A percentile compares a stretch with the other conserved stretches of the same genome.
These are phyloP conservation scores for Lepisosteus oculatus DNA, from an alignment of 2,113 vertebrate genomes.

Conservation along the genomic window DNA sequence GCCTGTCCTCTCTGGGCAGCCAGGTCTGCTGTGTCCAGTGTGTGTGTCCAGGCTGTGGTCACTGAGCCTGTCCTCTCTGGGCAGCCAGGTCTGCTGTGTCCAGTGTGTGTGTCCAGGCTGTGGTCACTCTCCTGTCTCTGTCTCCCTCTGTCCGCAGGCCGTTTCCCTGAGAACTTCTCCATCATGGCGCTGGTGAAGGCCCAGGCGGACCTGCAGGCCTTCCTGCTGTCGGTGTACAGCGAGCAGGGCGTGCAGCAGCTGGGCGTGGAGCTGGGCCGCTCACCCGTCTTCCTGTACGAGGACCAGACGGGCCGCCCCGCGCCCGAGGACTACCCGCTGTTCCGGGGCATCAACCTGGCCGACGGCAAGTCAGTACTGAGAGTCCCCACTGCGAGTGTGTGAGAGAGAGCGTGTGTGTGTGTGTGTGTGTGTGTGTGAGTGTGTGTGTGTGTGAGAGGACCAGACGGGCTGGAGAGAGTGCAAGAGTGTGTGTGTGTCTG, in stretches of 20 bases:
- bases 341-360: conserved; percentile 79
- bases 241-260: conserved; percentile 80
- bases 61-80: no score
- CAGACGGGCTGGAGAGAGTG: conserved; percentile 5
- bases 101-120: no score
- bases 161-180: conserved; percentile 87
- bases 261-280: conserved; percentile 80
- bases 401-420: no score
- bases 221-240: conserved; percentile 83
- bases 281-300: conserved; percentile 82
- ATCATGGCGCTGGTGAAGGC: conserved; percentile 79
- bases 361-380: conserved; percentile 88
- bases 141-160: conserved; percentile 50
- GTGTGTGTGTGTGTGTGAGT: no score
- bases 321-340: conserved; percentile 79
- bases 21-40: no score
- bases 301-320: conserved; percentile 79
- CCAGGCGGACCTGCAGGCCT: conserved; percentile 74
- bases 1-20: no score
- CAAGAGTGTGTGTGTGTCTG: not conserved
- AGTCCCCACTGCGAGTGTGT: no score
- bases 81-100: no score
- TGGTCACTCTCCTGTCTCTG: not conserved
- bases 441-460: no score
- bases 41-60: no score